These are phyloP conservation scores for Austrolebias charrua DNA, from an alignment of 2,797 vertebrate species.

Conservation along the genomic window DNA sequence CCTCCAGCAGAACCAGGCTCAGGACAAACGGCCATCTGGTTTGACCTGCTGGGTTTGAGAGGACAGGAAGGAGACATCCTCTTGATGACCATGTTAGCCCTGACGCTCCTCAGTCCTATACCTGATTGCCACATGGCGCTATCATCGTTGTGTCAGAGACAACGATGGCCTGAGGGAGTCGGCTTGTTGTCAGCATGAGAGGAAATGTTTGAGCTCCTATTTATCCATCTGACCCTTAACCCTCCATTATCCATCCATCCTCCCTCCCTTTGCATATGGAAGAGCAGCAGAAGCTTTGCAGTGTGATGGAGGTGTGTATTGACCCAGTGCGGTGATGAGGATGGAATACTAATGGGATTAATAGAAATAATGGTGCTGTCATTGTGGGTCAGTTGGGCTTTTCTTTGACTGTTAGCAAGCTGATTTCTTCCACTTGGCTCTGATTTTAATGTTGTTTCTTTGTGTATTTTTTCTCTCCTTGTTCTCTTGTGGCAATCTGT, in stretches of 20 bases:
- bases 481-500: not conserved
- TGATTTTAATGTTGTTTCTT: constrained; percentile 10
- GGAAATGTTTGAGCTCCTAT: constrained; percentile 36
- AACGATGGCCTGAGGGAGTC: constrained; percentile 3
- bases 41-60: too few species aligned
- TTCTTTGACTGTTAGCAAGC: constrained; percentile 33
- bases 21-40: too few species aligned
- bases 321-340: constrained; percentile 58
- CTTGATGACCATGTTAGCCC: not conserved
- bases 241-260: constrained; percentile 25
- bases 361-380: constrained; percentile 77
- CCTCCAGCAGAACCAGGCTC: too few species aligned
- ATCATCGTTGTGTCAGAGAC: not conserved
- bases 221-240: constrained; percentile 45
- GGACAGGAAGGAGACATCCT: not conserved
- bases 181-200: constrained; percentile 16
- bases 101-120: not conserved
- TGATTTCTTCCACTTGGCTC: constrained; percentile 42
- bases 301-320: constrained; percentile 70
- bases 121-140: constrained; percentile 8
- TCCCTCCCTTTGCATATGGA: constrained; percentile 40
- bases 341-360: constrained; percentile 73
- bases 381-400: constrained; percentile 50
- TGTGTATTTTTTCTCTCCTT: not conserved
- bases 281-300: constrained; percentile 43